These are phyloP conservation scores for Agelaius tricolor DNA, from an alignment of 2,113 vertebrate species.

Conservation along the genomic window DNA sequence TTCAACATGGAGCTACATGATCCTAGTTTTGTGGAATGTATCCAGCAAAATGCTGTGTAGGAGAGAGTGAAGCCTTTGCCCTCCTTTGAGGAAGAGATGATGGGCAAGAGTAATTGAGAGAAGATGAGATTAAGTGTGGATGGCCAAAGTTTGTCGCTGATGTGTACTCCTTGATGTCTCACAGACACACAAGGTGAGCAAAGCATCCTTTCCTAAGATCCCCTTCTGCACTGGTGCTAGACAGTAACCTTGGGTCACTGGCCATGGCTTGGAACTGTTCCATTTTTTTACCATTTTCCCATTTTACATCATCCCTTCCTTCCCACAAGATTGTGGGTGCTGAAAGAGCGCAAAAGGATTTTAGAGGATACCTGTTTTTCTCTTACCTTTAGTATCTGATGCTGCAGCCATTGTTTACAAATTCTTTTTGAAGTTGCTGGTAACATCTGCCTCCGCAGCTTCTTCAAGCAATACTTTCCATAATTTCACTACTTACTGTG, in stretches of 20 bases:
- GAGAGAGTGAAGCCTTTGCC: neutral
- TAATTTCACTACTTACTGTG: neutral
- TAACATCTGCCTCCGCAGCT: neutral
- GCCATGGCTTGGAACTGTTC: neutral
- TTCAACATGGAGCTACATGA: neutral
- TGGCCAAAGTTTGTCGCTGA: neutral
- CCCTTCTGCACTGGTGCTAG: neutral
- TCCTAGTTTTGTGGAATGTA: rapidly evolving
- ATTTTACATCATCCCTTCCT: neutral
- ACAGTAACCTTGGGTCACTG: neutral
- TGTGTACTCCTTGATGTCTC: neutral
- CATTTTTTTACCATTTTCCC: neutral
- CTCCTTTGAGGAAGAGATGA: neutral
- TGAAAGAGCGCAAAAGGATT: neutral
- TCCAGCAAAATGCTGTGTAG: neutral
- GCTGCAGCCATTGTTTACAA: neutral
- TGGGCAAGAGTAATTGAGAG: neutral
- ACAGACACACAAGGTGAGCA: neutral
- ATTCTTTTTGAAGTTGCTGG: neutral
- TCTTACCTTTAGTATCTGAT: neutral
- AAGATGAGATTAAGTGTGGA: neutral
- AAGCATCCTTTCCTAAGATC: neutral
- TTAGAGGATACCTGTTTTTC: neutral
- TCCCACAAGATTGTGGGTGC: neutral
- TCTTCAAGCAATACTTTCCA: neutral